These are phyloP conservation scores for Calidris pugnax DNA, from an alignment of 2,113 vertebrate genomes.

Conservation along the genomic window DNA sequence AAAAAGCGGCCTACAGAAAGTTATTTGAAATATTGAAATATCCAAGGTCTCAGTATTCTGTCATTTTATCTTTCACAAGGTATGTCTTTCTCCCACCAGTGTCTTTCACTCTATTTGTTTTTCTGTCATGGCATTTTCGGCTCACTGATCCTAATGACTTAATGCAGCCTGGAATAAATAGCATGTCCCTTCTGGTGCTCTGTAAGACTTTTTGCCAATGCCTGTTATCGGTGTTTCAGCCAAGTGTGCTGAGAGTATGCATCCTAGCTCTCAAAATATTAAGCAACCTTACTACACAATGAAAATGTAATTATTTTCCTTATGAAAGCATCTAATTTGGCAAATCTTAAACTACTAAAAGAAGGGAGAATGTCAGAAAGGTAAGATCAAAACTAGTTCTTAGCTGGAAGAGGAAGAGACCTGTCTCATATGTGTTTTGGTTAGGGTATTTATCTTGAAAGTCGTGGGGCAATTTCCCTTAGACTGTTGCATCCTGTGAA, in stretches of 20 bases:
- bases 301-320: neutral
- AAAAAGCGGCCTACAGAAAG: neutral
- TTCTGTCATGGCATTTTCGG: neutral
- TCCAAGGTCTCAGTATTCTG: neutral
- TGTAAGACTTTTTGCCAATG: neutral
- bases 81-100: neutral
- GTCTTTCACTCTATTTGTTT: neutral
- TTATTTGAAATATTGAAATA: neutral
- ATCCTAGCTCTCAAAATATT: neutral
- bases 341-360: neutral
- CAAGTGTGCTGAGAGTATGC: neutral
- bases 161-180: neutral
- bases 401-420: neutral
- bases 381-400: neutral
- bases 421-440: neutral
- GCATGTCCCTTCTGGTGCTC: neutral
- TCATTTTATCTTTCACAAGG: neutral
- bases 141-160: neutral
- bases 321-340: neutral
- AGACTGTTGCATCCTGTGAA: constrained; percentile 13
- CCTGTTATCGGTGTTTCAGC: neutral
- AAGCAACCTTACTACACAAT: neutral
- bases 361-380: neutral
- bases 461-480: neutral
- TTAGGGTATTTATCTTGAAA: neutral